Evolutionary conservation across 2,113 vertebrate genomes (phyloP), one percentile per base, ranked within the genome.

Genomic region (Athene cunicularia): DNA sequence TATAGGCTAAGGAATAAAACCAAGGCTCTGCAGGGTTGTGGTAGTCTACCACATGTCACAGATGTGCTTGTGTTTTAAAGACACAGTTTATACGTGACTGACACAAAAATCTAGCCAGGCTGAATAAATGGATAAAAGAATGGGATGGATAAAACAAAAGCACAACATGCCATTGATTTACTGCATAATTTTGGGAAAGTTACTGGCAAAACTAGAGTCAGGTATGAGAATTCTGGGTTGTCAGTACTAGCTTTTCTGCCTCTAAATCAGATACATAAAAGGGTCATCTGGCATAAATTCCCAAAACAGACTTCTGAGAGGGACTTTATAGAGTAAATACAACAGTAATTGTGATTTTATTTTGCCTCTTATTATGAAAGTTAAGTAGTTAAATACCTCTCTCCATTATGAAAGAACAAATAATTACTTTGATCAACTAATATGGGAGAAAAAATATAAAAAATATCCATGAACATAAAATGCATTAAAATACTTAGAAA

Each of bases 61-160:
- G n/a, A 20, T 52, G 30, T 68, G 15, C 7, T 76, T 89, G 33
- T 5, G 10, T 47, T 86, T 90, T 70, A 66, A 81, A 49, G 45
- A 32, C 17, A 6, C 15, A 26, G 4, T 35, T 76, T 21, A 73
- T 12, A 12, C 35, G 23, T 33, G 9, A 56, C 4, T 0, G 1
- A 43, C 62, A 53, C 14, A 55, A 63, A 94, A 81, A 60, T 41
- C 52, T 53, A 55, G 3, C 5, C 37, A 74, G 41, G 23, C 11
- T 80, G 16, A 83, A 49, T 62, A 59, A 80, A 60, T 5, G 2
- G 2, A 2, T 28, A 28, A 77, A 73, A 71, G 5, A 52, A 62
- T 37, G 3, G 14, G 8, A 53, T 16, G 16, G 32, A 41, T 35
- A 59, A 71, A 56, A 12, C 28, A 85, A 68, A 95, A 28, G 12